Evolutionary conservation across 2,797 vertebrate species (phyloP).

Genomic region (Sebastolobus alascanus): DNA sequence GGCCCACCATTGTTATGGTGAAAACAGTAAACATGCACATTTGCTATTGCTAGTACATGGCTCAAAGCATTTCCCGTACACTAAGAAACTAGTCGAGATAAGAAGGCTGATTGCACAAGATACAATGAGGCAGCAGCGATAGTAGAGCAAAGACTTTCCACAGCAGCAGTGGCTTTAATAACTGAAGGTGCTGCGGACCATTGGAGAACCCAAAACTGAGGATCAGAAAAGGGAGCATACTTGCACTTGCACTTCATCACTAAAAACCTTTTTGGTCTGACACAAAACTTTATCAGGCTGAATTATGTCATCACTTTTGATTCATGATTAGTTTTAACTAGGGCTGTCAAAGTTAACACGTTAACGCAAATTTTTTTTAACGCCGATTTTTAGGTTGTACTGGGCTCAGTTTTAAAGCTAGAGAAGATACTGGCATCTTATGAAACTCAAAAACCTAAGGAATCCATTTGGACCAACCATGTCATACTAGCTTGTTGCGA

Average conservation of each 20-base stretch:
- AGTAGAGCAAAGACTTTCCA: neutral
- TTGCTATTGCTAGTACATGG: neutral
- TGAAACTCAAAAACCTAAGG: too few species aligned
- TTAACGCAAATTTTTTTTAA: too few species aligned
- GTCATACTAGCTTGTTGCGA: too few species aligned
- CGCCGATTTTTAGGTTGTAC: too few species aligned
- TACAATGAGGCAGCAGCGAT: neutral
- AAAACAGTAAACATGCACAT: slow-evolving; percentile 2
- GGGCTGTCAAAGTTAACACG: too few species aligned
- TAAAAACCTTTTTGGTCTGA: neutral
- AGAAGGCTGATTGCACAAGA: neutral
- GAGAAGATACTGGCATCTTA: too few species aligned
- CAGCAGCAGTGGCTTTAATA: neutral
- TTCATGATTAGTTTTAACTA: neutral
- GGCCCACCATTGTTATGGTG: neutral
- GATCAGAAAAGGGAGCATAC: neutral
- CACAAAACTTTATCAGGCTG: neutral
- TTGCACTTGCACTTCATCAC: neutral
- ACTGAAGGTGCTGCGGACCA: neutral
- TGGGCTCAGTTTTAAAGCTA: too few species aligned
- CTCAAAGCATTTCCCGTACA: neutral
- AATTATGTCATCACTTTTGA: neutral
- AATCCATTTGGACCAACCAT: too few species aligned
- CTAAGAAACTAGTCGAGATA: neutral
- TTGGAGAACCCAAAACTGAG: neutral